Evolutionary conservation across 2,797 vertebrate species (phyloP).

Genomic region (Melopsittacus undulatus): DNA sequence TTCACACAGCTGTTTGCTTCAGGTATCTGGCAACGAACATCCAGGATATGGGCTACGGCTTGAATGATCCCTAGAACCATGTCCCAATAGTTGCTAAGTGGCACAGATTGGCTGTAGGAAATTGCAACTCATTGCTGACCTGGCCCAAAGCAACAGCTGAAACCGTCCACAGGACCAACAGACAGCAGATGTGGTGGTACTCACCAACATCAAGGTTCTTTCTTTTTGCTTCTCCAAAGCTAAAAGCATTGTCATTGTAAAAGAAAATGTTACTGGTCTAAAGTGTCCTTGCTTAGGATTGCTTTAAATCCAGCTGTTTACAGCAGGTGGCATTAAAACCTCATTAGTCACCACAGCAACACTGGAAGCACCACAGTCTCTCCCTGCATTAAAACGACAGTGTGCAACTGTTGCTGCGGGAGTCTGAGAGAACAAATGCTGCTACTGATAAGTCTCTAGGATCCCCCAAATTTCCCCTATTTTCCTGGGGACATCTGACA

Average conservation of each 20-base stretch:
- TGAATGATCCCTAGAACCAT: rapidly evolving
- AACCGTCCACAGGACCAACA: rapidly evolving
- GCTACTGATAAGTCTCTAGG: rapidly evolving
- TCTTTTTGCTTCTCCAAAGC: background rate
- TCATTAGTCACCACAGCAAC: constrained; percentile 2
- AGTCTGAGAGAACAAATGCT: background rate
- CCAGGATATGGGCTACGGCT: background rate
- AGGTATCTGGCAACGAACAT: rapidly evolving
- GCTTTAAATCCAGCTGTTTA: constrained; percentile 25
- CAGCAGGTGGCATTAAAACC: constrained; percentile 28
- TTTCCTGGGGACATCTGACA: background rate
- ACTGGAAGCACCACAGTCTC: rapidly evolving
- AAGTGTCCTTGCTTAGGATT: background rate
- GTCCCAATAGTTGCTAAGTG: background rate
- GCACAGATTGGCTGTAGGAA: background rate
- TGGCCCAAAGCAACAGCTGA: background rate
- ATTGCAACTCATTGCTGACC: background rate
- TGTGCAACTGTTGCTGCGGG: background rate
- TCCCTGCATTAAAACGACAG: background rate
- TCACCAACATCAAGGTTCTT: background rate
- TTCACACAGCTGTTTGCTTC: background rate
- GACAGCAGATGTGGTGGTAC: background rate
- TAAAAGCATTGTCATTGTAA: background rate
- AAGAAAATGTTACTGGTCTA: background rate
- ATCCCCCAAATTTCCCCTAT: background rate